A percentile compares a stretch with the other conserved stretches of the same genome.
phyloP scores from a whole-genome alignment of 2,797 vertebrate species.

The Craterocephalus amniculus region DNA sequence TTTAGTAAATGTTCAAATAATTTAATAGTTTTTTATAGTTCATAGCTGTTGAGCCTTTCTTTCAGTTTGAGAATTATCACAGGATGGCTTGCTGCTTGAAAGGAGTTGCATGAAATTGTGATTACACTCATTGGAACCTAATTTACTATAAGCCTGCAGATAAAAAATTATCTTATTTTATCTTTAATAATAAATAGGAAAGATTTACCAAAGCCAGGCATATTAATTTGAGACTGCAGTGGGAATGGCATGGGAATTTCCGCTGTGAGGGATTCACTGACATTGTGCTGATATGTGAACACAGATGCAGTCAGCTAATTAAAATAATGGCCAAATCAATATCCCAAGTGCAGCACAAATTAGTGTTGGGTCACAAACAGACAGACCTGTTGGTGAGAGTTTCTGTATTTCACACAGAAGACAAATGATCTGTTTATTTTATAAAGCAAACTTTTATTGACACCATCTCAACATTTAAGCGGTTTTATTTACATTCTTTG shows the following conservation, averaged over 20 bases:
- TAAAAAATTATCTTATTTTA: background rate
- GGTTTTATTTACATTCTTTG: background rate
- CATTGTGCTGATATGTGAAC: background rate
- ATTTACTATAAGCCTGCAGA: background rate
- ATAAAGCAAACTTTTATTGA: background rate
- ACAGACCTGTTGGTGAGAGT: background rate
- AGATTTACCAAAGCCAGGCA: background rate
- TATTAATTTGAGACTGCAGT: background rate
- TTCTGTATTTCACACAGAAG: background rate
- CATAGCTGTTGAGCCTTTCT: background rate
- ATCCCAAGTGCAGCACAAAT: background rate
- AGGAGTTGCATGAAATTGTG: background rate
- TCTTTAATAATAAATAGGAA: background rate
- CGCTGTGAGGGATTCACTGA: background rate
- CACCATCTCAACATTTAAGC: background rate
- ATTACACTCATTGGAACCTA: background rate
- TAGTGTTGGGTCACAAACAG: constrained; percentile 3
- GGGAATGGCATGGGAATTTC: background rate
- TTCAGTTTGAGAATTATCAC: background rate
- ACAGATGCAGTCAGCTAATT: constrained; percentile 5
- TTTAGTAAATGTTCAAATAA: too few species aligned
- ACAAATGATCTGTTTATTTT: background rate
- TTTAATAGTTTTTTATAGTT: background rate
- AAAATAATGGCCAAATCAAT: constrained; percentile 4
- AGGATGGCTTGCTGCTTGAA: background rate